Base-by-base conservation (phyloP, 2,888 invertebrate species). In the Eupithecia centaureata region DNA sequence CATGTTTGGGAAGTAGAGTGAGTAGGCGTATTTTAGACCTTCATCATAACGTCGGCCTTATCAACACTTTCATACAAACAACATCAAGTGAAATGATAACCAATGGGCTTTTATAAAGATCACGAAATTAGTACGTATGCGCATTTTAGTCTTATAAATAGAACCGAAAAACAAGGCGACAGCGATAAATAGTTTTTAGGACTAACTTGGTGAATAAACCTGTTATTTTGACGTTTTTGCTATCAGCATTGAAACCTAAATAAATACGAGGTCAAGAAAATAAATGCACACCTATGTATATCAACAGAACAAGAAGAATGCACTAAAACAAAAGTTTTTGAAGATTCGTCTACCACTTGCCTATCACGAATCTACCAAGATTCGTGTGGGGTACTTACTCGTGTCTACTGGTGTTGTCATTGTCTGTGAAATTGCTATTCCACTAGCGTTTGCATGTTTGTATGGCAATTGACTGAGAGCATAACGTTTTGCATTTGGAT, bases 401-500 rank as follows among this genome's bases (percentile, higher is more conserved):
- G 12, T 15, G 33, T 61, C 30, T 58, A 52, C 47, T 35, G 33
- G 33, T 62, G 13, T 58, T 42, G 42, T 18, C 81, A 73, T 75
- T 77, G 73, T 74, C 75, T 76, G 75, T 73, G 77, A 79, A 81
- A 84, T 86, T 83, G 80, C 78, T 84, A 86, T 86, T 87, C 86
- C 81, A 81, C 78, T 77, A 83, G 77, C 83, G 82, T 82, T 74
- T 77, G 76, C 74, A 73, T 83, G 77, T 85, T 84, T 85, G 83
- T 84, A 82, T 80, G 78, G 76, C 84, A 85, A 86, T 86, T 83
- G 85, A 83, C 82, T 86, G 76, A 75, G 75, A 78, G 81, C 82
- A 83, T 85, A 85, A 80, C 79, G 80, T 82, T 84, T 83, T 81
- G 81, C 79, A 79, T 83, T 81, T 73, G 75, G 76, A 25, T 25